These are phyloP conservation scores for Drepanosiphum platanoidis DNA, from an alignment of 2,888 invertebrate species.

Conservation along the genomic window DNA sequence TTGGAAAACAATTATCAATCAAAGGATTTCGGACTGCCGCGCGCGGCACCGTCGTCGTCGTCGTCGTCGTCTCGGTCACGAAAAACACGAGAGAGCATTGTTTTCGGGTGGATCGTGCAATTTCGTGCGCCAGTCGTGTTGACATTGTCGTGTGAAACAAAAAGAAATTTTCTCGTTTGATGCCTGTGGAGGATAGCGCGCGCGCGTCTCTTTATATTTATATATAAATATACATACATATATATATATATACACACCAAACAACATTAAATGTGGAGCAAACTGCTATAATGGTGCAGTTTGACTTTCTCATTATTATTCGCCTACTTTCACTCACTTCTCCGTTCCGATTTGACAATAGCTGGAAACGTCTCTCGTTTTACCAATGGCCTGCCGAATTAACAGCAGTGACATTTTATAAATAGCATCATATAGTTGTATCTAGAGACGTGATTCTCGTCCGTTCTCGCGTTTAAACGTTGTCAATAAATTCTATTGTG, in stretches of 20 bases:
- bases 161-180: constrained; percentile 52
- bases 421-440: constrained; percentile 7
- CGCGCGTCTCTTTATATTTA: background rate
- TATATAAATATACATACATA: background rate
- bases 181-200: constrained; percentile 8
- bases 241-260: background rate
- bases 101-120: constrained; percentile 2
- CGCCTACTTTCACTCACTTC: constrained; percentile 61
- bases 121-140: background rate
- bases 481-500: background rate
- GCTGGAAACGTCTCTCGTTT: constrained; percentile 36
- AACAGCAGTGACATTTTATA: constrained; percentile 1
- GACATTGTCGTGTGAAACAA: constrained; percentile 48
- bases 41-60: too few relatives aligned
- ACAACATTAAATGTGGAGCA: constrained; percentile 59
- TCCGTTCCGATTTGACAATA: constrained; percentile 57
- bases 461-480: constrained; percentile 27
- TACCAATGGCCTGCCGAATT: constrained; percentile 11
- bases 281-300: constrained; percentile 50
- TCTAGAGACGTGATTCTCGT: constrained; percentile 15
- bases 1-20: background rate
- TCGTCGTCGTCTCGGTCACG: background rate
- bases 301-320: constrained; percentile 62
- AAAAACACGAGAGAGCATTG: background rate
- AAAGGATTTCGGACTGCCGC: background rate